Conservation (phyloP, 2,797 vertebrate genomes). For the Sebastes diaconus region DNA sequence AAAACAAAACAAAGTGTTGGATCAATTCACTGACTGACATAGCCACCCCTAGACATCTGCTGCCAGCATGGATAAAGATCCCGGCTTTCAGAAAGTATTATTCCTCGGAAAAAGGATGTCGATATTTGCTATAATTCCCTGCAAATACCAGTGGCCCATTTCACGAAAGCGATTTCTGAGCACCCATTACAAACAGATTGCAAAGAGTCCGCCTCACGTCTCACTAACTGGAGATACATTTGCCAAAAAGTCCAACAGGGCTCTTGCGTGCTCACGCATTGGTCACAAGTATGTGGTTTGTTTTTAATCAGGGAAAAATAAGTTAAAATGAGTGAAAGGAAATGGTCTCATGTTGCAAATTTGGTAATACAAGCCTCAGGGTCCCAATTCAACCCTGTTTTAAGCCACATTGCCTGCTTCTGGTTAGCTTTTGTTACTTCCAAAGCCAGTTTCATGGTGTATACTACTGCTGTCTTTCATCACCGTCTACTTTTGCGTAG, state of each 20-base stretch:
- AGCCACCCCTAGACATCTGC: too few relatives aligned
- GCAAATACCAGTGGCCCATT: background rate
- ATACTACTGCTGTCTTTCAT: background rate
- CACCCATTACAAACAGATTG: background rate
- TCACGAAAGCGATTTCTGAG: background rate
- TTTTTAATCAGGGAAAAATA: background rate
- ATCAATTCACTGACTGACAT: background rate
- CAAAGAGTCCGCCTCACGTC: background rate
- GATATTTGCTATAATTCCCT: background rate
- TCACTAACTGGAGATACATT: background rate
- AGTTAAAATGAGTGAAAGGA: background rate
- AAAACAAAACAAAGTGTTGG: background rate
- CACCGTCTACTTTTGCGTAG: background rate
- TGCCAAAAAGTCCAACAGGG: background rate
- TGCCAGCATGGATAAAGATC: background rate
- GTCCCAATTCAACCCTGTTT: background rate
- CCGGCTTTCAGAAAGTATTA: too few relatives aligned
- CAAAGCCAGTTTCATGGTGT: background rate
- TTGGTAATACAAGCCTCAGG: background rate
- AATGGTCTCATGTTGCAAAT: background rate
- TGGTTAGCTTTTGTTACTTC: background rate
- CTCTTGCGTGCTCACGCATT: background rate
- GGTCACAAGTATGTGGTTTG: background rate
- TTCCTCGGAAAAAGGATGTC: too few relatives aligned
- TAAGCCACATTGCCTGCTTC: background rate